Evolutionary conservation across 1,140 invertebrate species (phyloP), one percentile per base, ranked within the genome.

Genomic region (Nasonia longicornis): DNA sequence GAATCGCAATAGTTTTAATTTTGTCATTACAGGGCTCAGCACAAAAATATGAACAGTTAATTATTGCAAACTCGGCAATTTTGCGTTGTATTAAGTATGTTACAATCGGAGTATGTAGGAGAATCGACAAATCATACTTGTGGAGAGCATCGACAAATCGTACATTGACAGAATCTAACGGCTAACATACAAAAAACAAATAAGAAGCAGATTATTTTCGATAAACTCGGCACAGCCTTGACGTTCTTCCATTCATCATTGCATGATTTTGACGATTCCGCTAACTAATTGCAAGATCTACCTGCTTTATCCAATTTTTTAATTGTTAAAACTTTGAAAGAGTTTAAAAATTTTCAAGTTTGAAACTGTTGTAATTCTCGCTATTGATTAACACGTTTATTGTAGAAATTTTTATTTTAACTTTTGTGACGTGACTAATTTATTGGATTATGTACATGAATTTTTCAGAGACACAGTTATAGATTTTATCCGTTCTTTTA

Each of bases 141-240:
- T 76, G 63, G 66, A 81, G 64, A 76, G 71, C 66, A 81, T 81
- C 45, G 11, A 71, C 69, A 66, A 81, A 77, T 70, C 67, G 58
- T 64, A 70, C 74, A 77, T 66, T 77, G 74, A 77, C 16, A 63
- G 14, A 29, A 77, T 76, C 66, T 81, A 69, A 70, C n/a, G 11
- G 52, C 67, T 77, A 81, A 76, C 38, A 77, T 81, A 81, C 45
- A 75, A 81, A 81, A 80, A 81, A 76, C 20, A 20, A 80, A 77
- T 81, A 81, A 38, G 77, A 80, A 80, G 72, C 79, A 77, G 22
- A 72, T 81, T 77, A 80, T 29, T 64, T 77, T 77, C 22, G 45
- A 22, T 52, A 69, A 77, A 72, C 16, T 71, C 71, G 72, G 74
- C 74, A 81, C 74, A 81, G 74, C 80, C 74, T 81, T 48, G 58